Evolutionary conservation across 2,888 invertebrate genomes (phyloP).

Genomic region (Dynastes hyllus): DNA sequence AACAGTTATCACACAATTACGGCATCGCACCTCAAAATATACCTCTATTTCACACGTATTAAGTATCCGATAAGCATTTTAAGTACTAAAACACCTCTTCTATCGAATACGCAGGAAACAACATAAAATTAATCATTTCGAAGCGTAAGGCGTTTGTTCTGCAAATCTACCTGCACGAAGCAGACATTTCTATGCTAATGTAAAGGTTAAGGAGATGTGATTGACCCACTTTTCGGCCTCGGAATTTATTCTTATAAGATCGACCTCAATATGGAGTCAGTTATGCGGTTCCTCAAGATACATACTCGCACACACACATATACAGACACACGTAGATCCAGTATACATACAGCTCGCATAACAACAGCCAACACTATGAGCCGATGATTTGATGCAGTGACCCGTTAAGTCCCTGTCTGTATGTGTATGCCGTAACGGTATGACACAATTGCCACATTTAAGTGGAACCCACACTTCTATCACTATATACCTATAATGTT

Average conservation of each 20-base stretch:
- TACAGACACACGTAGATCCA: neutral
- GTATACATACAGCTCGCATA: conserved; percentile 6
- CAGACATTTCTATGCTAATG: conserved; percentile 35
- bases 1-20: neutral
- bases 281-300: conserved; percentile 43
- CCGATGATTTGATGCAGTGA: conserved; percentile 52
- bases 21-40: neutral
- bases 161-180: conserved; percentile 6
- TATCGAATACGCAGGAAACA: neutral
- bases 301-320: neutral
- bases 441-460: conserved; percentile 49
- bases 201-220: conserved; percentile 29
- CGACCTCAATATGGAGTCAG: conserved; percentile 43
- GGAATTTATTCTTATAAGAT: conserved; percentile 48
- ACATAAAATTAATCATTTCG: conserved; percentile 15
- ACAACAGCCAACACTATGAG: conserved; percentile 28
- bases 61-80: neutral
- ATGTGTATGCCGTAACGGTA: conserved; percentile 44
- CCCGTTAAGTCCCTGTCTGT: conserved; percentile 42
- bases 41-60: neutral
- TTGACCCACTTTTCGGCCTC: conserved; percentile 42
- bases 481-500: neutral
- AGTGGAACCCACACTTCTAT: conserved; percentile 30
- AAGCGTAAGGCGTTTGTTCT: neutral
- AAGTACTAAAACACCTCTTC: neutral